Evolutionary conservation across 1,140 invertebrate species (phyloP), one percentile per base, ranked within the genome.

Genomic region (Lepidurus couesii): DNA sequence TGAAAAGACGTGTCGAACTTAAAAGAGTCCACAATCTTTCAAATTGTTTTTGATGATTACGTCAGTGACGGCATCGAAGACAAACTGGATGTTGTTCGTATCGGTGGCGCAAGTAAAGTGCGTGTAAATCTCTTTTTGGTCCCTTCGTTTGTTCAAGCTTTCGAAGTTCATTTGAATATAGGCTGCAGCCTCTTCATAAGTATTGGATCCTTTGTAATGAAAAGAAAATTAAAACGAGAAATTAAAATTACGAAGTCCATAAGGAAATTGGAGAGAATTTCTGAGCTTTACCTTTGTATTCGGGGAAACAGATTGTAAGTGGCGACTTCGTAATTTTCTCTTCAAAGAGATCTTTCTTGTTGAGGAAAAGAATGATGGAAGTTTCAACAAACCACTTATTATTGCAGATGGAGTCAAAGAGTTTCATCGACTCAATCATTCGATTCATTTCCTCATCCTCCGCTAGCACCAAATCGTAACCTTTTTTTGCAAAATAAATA

Each of bases 371-470:
- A 84, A 98, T 98, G 80, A 98, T 98, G n/a, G 95, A 97, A 16
- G 96, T 98, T 82, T 98, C 95, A 76, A 95, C 93, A 85, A 98
- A 98, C 96, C 96, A 98, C 87, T 98, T 98, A 85, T 96, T 97
- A 86, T 98, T 98, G 85, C 96, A 98, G 84, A 98, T 98, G 4
- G 93, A 94, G 87, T 98, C 96, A 86, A 98, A 98, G 44, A 98
- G 86, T 84, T 97, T 97, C 87, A 98, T 90, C 74, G 94, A 96
- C 85, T 98, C 96, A 83, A 96, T 94, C 92, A 93, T 93, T 75
- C 91, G 88, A 85, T 93, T 93, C 88, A 90, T 90, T 84, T 90
- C 89, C 83, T 91, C 90, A 83, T 91, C 90, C 84, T 91, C 90
- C 26, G 88, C 89, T 53, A 91, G 81, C 42, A 92, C 90, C 81